Base-by-base conservation (phyloP, 2,113 vertebrate genomes). In the Mus musculus region DNA sequence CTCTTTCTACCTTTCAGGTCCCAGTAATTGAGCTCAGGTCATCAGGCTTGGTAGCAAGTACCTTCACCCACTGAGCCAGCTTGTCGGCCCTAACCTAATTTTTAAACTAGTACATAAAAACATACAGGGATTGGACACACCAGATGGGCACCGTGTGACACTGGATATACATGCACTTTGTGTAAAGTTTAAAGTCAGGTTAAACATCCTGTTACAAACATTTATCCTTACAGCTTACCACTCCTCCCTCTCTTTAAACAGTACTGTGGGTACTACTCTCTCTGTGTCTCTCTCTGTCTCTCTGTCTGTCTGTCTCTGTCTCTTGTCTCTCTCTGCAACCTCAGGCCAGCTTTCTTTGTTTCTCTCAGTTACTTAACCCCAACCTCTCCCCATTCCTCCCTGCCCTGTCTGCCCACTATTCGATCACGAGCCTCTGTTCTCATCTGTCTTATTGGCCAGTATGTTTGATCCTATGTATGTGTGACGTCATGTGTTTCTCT, bases 241-340 rank as follows among this genome's bases (percentile, higher is more conserved):
- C 5, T 52, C 84, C 63, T 87, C 42, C 19, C 67, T 71, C 49
- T 52, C 33, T 86, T 59, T 75, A n/a, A 59, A 75, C 17, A 30
- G 33, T 30, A 12, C 76, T 4, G 2, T 17, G 4, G 24, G 30
- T 10, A 24, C 61, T 16, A 42, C 42, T 14, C 16, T 67, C 10
- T 13, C 10, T 65, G 5, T 12, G 7, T 49, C 0, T 14, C 7
- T 0, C 0, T 14, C 24, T 65, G 10, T 30, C 9, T 65, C 63
- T 65, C 63, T 65, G 9, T 65, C 63, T 65, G 24, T 65, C 63
- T 65, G 8, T 65, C 63, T 65, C 63, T 65, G 24, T 65, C 63
- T 28, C 63, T 65, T 65, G 24, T 65, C 63, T 65, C 26, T 26
- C 24, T 26, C 24, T 7, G 4, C 33, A 11, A 19, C 7, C 16